A percentile compares a stretch with the other conserved stretches of the same genome.
Evolutionary conservation across 2,113 vertebrate species (phyloP).

Genomic region (Poicephalus gulielmi): DNA sequence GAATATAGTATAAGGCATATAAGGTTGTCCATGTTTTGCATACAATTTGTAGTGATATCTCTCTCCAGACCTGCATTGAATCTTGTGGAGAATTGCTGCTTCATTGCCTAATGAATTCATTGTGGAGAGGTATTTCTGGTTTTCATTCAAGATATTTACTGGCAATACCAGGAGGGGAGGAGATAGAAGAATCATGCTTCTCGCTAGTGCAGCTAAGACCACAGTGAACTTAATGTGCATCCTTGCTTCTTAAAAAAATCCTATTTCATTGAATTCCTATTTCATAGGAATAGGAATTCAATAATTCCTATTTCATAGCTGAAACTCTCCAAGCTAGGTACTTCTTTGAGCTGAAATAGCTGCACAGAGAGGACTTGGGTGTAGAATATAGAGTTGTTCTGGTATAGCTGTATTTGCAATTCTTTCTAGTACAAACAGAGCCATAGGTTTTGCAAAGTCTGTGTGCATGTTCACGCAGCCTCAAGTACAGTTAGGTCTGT

Average conservation of each 20-base stretch:
- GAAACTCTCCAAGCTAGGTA: neutral
- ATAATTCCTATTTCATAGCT: neutral
- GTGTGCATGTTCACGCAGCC: neutral
- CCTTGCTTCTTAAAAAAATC: neutral
- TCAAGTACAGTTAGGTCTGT: neutral
- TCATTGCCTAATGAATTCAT: neutral
- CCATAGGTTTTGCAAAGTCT: neutral
- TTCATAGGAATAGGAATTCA: too few species aligned
- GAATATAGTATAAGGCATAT: neutral
- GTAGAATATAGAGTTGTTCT: neutral
- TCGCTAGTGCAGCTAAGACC: neutral
- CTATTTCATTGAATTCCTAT: neutral
- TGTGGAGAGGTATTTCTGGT: neutral
- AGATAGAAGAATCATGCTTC: neutral
- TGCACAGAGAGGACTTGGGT: neutral
- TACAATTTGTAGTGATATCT: neutral
- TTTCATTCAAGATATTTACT: neutral
- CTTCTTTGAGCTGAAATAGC: neutral
- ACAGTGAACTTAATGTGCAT: neutral
- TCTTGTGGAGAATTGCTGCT: neutral
- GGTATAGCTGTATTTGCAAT: neutral
- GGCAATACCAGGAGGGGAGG: neutral
- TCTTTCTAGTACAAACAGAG: neutral
- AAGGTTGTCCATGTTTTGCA: neutral
- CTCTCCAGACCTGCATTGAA: neutral